Evolutionary conservation across 2,113 vertebrate genomes (phyloP).

Genomic region (Pogona vitticeps): DNA sequence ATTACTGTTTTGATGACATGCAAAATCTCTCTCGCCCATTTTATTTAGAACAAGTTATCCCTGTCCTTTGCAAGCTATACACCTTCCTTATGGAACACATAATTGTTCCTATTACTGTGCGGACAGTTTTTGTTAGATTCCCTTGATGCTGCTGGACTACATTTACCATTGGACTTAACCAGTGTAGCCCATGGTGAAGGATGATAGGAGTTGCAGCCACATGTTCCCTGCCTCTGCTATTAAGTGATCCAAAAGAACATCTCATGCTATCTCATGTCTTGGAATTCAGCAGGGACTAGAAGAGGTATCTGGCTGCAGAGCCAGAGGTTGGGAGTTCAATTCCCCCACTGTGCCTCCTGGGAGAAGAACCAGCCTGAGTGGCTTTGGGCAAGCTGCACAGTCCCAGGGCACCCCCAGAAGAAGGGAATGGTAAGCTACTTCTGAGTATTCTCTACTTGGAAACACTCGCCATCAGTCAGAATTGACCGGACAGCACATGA

Average conservation of each 20-base stretch:
- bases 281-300: background rate
- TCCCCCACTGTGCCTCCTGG: too few relatives aligned
- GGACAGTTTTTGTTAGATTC: background rate
- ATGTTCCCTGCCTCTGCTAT: background rate
- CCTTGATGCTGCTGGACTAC: background rate
- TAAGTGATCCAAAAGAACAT: background rate
- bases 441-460: too few relatives aligned
- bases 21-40: background rate
- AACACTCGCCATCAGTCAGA: too few relatives aligned
- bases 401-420: too few relatives aligned
- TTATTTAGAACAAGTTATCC: background rate
- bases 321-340: too few relatives aligned
- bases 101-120: background rate
- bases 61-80: background rate
- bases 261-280: background rate
- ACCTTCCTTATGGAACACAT: background rate
- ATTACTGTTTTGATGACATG: background rate
- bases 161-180: background rate
- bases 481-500: too few relatives aligned
- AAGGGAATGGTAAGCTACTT: too few relatives aligned
- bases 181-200: background rate
- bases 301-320: too few relatives aligned
- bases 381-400: too few relatives aligned
- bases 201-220: too few relatives aligned
- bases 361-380: too few relatives aligned